Evolutionary conservation across 2,797 vertebrate genomes (phyloP), one percentile per base, ranked within the genome.

Genomic region (Hypotaenidia okinawae): DNA sequence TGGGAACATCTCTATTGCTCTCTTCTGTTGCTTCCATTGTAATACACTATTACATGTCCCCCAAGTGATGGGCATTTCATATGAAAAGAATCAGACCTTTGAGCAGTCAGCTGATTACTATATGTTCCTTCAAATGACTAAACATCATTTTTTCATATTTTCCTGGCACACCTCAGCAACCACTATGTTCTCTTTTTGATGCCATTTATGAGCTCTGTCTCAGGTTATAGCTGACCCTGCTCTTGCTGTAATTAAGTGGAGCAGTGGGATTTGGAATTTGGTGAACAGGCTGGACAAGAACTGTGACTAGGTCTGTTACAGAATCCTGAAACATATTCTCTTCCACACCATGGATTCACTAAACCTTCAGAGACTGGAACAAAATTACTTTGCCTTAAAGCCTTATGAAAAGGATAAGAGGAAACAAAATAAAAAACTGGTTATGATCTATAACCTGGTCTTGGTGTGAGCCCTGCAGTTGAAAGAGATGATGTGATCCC

Each of bases 371-470:
- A 47, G 30, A n/a, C 5, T 64, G 25, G 30, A 86, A 89, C 9
- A 85, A 84, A 87, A 37, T 69, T 43, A 49, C 21, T 79, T 59
- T 79, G 33, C 73, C 58, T 77, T 80, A 84, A 83, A 88, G 63
- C 52, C 25, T 64, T 77, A 66, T 32, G 70, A 68, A 63, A 68
- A 37, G 45, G 17, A 1, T 19, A 94, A 72, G 33, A 87, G 51
- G 37, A 11, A 87, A 54, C 8, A 81, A 85, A 87, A 73, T 81
- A 4, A 51, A 86, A 86, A 91, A 25, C 32, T 58, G 28, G 9
- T 70, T 87, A 32, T 82, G 32, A 57, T 73, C 24, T 73, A 11
- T 68, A 77, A 97, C 97, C 97, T 32, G 67, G 57, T 72, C 67
- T 90, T 64, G 78, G 54, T 87, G 85, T 64, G 67, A 92, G 76